A percentile compares a stretch with the other conserved stretches of the same genome.
These are phyloP conservation scores for Nestor notabilis DNA, from an alignment of 2,113 vertebrate genomes.

Conservation along the genomic window DNA sequence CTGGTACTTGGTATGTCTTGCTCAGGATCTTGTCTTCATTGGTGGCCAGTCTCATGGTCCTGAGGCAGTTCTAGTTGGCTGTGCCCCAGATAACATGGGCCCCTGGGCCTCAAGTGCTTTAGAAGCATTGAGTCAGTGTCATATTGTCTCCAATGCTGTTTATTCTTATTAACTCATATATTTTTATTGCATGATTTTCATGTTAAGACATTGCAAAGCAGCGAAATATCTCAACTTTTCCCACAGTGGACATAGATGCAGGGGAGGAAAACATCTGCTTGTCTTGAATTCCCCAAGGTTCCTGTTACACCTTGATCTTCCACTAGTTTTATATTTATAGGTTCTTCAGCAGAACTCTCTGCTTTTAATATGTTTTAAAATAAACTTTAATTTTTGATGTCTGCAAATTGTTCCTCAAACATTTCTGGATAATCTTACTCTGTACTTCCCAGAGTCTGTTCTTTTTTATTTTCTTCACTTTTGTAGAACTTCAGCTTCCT, in stretches of 20 bases:
- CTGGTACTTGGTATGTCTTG: background rate
- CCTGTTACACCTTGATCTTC: background rate
- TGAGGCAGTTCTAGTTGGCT: background rate
- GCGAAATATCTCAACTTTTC: background rate
- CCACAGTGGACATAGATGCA: background rate
- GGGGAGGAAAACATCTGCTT: background rate
- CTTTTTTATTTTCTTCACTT: background rate
- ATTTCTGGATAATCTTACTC: background rate
- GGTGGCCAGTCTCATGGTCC: background rate
- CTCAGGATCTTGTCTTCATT: fast-evolving
- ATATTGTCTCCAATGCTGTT: background rate
- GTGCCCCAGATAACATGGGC: background rate
- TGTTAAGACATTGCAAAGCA: background rate
- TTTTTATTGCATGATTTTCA: background rate
- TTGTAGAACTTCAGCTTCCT: background rate
- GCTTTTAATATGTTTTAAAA: background rate
- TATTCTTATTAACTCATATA: background rate
- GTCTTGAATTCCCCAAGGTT: background rate
- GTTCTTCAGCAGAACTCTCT: background rate
- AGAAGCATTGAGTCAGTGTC: background rate
- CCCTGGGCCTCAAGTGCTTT: background rate
- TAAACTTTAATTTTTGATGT: background rate
- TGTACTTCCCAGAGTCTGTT: background rate
- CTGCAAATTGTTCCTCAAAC: background rate
- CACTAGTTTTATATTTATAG: background rate